Evolutionary conservation across 1,140 invertebrate genomes (phyloP), one percentile per base, ranked within the genome.

Genomic region (Magallana ariakensis): DNA sequence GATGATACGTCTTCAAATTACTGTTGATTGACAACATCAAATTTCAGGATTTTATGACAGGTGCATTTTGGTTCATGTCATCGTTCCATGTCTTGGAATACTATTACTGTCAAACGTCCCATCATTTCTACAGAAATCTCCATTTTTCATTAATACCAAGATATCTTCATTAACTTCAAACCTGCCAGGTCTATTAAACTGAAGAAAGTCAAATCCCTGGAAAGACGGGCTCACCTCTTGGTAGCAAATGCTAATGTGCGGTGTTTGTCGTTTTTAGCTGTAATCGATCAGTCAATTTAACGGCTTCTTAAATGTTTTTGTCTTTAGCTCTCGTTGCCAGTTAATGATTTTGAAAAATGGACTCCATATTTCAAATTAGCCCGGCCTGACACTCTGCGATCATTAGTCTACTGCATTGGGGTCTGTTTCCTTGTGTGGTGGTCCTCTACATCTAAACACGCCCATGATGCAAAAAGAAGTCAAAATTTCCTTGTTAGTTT

Each of bases 261-360:
- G 66, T 70, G 22, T 70, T 70, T 70, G 22, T 70, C 22, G 8
- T 70, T 70, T 70, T 70, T 70, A 8, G 4, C 5, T 11, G 26
- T 70, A 26, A 70, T 70, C 66, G 66, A 70, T 70, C 66, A 70
- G 33, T 70, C 66, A 70, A 70, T 70, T 6, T 62, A 62, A 62
- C 33, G 58, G 19, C 58, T 62, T 19, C 5, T 62, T 62, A 70
- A 70, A 70, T 70, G 66, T 70, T 70, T 70, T 70, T 26, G 66
- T 26, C 66, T 70, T 70, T 26, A 70, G 66, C 22, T 11, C 22
- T 33, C 33, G 8, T 11, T 70, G 11, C 10, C 66, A 10, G 66
- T 70, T 70, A 19, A 70, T 19, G 66, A 70, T 70, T 70, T 70
- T 70, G 22, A 70, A 26, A 70, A 70, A 70, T 70, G 66, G 66